Evolutionary conservation across 2,888 invertebrate species (phyloP), one percentile per base, ranked within the genome.

Genomic region (Hydriomena furcata): DNA sequence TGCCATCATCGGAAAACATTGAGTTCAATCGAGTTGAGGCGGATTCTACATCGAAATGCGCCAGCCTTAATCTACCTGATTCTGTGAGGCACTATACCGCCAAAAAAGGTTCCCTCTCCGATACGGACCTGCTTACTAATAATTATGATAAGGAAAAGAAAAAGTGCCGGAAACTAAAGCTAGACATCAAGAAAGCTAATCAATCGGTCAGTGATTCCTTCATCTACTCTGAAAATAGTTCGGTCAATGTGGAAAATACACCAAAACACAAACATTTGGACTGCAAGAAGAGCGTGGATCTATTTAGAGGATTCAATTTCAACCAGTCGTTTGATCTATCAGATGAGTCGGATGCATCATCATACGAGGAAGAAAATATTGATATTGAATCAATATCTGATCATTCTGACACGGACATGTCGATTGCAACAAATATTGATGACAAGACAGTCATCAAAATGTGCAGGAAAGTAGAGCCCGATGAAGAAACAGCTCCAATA

Each of bases 241-340:
- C 66, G 0, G 50, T 65, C 0, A 71, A 78, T 31, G 49, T 76
- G 1, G 90, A 90, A 52, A 90, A 90, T 40, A 90, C 90, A 1
- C 90, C 90, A 0, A 87, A 82, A 65, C 84, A 87, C 41, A 73
- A 84, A 3, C 61, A 78, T 0, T 50, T 90, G 1, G 79, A 85
- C 21, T 75, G 75, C 27, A 73, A 72, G n/a, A n/a, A n/a, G 38
- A 78, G 73, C 5, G 76, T 80, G 0, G 83, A 88, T n/a, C 38
- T 76, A 1, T 85, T 86, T 43, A 80, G 73, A 52, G 68, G 72
- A 0, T 76, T 90, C 12, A 79, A 89, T 64, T 84, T 90, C 20
- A 79, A 76, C 42, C 73, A 72, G 37, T 84, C 89, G 0, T 85
- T 85, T 31, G 83, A 88, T 61, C 61, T 82, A 7, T 80, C 79